Conservation (phyloP, 2,797 vertebrate genomes). For the Manis pentadactyla region DNA sequence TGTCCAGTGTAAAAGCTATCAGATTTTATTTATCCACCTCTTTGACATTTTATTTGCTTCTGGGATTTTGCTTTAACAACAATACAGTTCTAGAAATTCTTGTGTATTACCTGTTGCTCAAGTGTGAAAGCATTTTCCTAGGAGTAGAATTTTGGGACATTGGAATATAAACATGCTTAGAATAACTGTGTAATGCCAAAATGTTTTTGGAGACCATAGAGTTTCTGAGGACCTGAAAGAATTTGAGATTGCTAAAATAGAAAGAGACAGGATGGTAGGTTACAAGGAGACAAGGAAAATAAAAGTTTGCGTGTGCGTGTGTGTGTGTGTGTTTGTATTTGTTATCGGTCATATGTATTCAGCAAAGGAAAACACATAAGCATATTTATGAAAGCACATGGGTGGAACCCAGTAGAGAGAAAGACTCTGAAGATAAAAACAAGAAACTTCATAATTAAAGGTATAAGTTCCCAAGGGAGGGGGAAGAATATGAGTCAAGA, state of each 20-base stretch:
- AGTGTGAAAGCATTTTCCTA: not conserved
- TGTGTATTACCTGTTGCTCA: not conserved
- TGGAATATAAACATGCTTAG: not conserved
- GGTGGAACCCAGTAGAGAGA: not conserved
- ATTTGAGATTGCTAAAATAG: not conserved
- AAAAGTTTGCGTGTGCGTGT: not conserved
- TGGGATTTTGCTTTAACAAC: constrained; percentile 7
- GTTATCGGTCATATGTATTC: not conserved
- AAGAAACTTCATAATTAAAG: not conserved
- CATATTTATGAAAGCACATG: not conserved
- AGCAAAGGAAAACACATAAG: not conserved
- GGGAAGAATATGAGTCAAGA: not conserved
- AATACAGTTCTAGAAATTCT: not conserved
- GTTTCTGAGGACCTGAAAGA: not conserved
- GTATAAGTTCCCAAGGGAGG: not conserved
- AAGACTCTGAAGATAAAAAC: constrained; percentile 36
- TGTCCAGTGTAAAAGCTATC: not conserved
- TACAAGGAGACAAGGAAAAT: not conserved
- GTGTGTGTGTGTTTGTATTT: not conserved
- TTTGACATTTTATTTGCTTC: not conserved
- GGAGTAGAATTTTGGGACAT: not conserved
- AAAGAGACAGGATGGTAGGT: not conserved
- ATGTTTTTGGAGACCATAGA: not conserved
- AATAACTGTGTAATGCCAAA: not conserved
- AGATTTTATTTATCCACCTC: not conserved